These are phyloP conservation scores for Drosophila tanythrix DNA, from an alignment of 2,888 invertebrate genomes.

Conservation along the genomic window DNA sequence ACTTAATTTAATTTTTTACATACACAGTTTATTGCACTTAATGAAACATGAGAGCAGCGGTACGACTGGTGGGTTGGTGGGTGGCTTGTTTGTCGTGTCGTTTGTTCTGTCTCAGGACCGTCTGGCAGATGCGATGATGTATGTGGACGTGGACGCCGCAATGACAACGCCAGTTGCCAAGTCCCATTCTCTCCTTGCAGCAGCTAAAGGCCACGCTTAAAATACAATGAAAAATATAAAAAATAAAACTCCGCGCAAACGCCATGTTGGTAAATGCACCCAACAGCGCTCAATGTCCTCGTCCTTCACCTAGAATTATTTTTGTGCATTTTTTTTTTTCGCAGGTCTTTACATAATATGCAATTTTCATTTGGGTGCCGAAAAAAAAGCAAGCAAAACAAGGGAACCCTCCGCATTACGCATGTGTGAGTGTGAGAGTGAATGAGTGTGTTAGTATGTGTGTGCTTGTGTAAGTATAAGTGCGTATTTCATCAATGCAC, in stretches of 20 bases:
- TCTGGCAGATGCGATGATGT: conserved; percentile 73
- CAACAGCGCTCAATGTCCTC: conserved; percentile 60
- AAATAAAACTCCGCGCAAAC: conserved; percentile 54
- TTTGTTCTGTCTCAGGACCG: conserved; percentile 66
- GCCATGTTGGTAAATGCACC: conserved; percentile 44
- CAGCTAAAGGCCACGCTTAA: conserved; percentile 53
- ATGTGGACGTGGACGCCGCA: conserved; percentile 58
- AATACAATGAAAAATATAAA: conserved; percentile 62
- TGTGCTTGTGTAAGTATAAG: conserved; percentile 45
- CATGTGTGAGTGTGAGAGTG: conserved; percentile 50
- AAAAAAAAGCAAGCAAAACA: conserved; percentile 61
- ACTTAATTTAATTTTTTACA: conserved; percentile 61
- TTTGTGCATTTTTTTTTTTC: conserved; percentile 68
- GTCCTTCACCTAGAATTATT: conserved; percentile 84
- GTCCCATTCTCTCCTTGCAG: conserved; percentile 8
- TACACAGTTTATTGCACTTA: conserved; percentile 79
- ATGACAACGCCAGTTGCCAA: conserved; percentile 57
- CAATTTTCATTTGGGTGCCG: conserved; percentile 75
- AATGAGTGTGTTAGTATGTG: conserved; percentile 33
- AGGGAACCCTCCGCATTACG: conserved; percentile 68
- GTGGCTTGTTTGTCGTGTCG: conserved; percentile 22
- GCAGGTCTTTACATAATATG: conserved; percentile 80
- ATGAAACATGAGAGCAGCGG: conserved; percentile 61
- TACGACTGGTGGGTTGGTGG: conserved; percentile 23
- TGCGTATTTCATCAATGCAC: conserved; percentile 81